A percentile compares a stretch with the other conserved stretches of the same genome.
phyloP scores from a whole-genome alignment of 2,113 vertebrate genomes.

The Myotis brandtii region DNA sequence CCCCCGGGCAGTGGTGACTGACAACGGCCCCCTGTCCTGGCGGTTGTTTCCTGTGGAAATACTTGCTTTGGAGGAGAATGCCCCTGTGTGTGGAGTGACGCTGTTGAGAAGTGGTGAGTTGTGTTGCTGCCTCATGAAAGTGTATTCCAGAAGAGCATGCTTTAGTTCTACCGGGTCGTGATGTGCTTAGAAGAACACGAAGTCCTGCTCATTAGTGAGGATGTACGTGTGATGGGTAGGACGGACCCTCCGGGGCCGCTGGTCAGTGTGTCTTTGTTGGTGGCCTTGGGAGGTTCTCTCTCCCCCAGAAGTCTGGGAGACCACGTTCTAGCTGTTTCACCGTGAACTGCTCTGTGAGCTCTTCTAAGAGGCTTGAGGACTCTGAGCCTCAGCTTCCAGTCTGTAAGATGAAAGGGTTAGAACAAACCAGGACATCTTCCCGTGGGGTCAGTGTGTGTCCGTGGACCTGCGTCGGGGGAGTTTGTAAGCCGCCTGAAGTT shows the following conservation, averaged over 20 bases:
- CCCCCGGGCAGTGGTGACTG: rapidly evolving
- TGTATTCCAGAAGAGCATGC: not conserved
- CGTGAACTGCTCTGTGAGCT: not conserved
- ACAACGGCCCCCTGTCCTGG: not conserved
- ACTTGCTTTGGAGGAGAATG: not conserved
- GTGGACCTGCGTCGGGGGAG: too few relatives aligned
- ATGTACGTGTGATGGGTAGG: too few relatives aligned
- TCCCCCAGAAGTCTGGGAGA: not conserved
- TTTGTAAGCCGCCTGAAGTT: not conserved
- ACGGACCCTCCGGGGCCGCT: too few relatives aligned
- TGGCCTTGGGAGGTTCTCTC: not conserved
- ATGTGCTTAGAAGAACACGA: not conserved
- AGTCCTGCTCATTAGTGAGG: not conserved
- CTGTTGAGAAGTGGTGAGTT: not conserved
- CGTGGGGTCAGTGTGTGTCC: not conserved
- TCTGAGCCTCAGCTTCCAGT: not conserved
- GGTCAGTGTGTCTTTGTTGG: rapidly evolving
- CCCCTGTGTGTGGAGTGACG: not conserved
- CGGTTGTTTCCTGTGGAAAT: not conserved
- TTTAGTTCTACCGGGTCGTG: not conserved
- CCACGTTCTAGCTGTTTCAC: not conserved
- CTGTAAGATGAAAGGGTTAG: not conserved
- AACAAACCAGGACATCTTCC: not conserved
- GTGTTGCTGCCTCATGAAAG: too few relatives aligned
- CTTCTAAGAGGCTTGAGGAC: not conserved